Evolutionary conservation across 2,888 invertebrate species (phyloP), one percentile per base, ranked within the genome.

Genomic region (Sabatieria punctata): DNA sequence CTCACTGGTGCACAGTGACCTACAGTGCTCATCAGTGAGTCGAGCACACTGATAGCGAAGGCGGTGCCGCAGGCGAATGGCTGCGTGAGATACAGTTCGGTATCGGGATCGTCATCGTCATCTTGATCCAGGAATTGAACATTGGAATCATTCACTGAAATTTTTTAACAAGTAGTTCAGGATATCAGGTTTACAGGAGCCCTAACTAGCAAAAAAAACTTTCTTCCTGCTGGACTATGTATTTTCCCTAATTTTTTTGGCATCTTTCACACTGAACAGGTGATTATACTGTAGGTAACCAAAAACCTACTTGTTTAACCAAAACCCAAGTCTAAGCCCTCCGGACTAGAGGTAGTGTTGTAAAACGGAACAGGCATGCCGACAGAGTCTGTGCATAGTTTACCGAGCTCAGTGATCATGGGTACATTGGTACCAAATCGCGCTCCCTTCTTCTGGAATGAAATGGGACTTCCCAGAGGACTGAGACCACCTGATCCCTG

Each of bases 11-110:
- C 15, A 15, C 11, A 38, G 13, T 11, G 45, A 73, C 78, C 75
- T 71, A 93, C 95, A 70, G 97, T 97, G 68, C 95, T 95, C 97
- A 99, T 97, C 58, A 99, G 79, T 47, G 95, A 97, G 74, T 97
- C 97, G 61, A 99, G 77, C 60, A 99, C 97, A 73, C 91, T 93
- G 74, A 99, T 97, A 63, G 97, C 97, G 72, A 99, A 99, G 62
- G 97, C 97, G 61, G 97, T 97, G 60, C 97, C 97, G 75, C 97
- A 99, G 57, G 97, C 97, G 72, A 99, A 99, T 52, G 97, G 97
- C 74, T 99, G 97, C 59, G 97, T 99, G 68, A 99, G 78, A 74
- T 99, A 99, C 68, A 99, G 77, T 74, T 99, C 97, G 54, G 95
- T 97, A 72, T 97, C 95, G 46, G 97, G 97, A 73, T 99, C 97